Evolutionary conservation across 2,888 invertebrate species (phyloP).

Genomic region (Scaptomyza parva): DNA sequence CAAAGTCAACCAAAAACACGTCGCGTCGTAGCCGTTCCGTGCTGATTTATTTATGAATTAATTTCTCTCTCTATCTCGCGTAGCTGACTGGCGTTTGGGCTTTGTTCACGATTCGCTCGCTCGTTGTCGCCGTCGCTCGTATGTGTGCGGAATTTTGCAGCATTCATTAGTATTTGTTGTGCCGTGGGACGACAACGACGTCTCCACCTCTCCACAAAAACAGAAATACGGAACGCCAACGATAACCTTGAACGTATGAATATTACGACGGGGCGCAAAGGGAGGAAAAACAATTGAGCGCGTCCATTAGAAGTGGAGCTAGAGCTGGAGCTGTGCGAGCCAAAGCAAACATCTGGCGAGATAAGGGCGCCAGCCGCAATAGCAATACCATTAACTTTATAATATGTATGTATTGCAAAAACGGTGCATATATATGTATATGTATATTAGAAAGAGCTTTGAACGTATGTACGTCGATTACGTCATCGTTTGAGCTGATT

Average conservation of each 20-base stretch:
- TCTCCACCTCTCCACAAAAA: conserved; percentile 43
- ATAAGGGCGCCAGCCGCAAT: conserved; percentile 59
- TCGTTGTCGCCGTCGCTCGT: conserved; percentile 22
- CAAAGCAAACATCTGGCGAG: conserved; percentile 74
- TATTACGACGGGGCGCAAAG: conserved; percentile 29
- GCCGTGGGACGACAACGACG: conserved; percentile 68
- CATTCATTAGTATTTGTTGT: conserved; percentile 62
- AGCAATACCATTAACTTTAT: conserved; percentile 15
- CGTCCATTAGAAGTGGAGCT: conserved; percentile 44
- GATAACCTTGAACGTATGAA: conserved; percentile 63
- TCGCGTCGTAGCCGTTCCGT: conserved; percentile 50
- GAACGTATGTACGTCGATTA: conserved; percentile 72
- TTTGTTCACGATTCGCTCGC: conserved; percentile 56
- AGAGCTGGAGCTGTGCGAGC: conserved; percentile 31
- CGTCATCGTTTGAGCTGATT: conserved; percentile 72
- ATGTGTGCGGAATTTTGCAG: conserved; percentile 70
- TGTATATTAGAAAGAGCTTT: conserved; percentile 36
- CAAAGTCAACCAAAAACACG: conserved; percentile 56
- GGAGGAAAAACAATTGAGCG: conserved; percentile 36
- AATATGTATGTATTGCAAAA: conserved; percentile 54
- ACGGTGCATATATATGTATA: conserved; percentile 28
- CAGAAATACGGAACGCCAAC: conserved; percentile 18
- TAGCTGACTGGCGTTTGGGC: conserved; percentile 52
- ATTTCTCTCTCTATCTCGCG: conserved; percentile 68
- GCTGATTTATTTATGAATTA: conserved; percentile 77